Conservation (phyloP, 2,797 vertebrate species). For the Chaenodraco wilsoni region DNA sequence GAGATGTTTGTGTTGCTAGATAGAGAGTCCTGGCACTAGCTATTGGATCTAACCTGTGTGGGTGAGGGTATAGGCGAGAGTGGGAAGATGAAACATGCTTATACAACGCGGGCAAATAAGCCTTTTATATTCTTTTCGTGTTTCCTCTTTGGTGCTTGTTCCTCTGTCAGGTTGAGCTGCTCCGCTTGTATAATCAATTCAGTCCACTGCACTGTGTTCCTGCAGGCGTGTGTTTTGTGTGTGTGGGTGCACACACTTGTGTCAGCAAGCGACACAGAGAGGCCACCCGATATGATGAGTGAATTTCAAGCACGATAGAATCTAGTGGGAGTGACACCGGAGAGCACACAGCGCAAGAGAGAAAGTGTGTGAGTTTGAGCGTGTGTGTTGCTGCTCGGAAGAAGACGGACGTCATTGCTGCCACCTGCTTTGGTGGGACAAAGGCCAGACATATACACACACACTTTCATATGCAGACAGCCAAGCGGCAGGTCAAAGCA, state of each 20-base stretch:
- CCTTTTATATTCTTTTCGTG: constrained; percentile 69
- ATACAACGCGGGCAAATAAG: constrained; percentile 74
- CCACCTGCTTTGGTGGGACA: constrained; percentile 82
- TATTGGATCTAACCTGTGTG: constrained; percentile 78
- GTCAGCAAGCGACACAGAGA: constrained; percentile 59
- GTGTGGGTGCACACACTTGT: constrained; percentile 53
- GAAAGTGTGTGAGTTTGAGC: constrained; percentile 27
- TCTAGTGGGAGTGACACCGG: constrained; percentile 67
- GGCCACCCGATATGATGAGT: constrained; percentile 75
- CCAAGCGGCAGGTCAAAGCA: constrained; percentile 71
- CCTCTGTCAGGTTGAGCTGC: constrained; percentile 68
- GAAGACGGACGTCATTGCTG: constrained; percentile 75
- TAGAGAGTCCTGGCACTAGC: constrained; percentile 69
- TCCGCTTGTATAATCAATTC: constrained; percentile 72
- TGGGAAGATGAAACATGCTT: constrained; percentile 80
- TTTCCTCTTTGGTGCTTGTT: constrained; percentile 70
- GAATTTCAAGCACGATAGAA: constrained; percentile 68
- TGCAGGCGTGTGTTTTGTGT: constrained; percentile 16
- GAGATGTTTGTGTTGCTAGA: constrained; percentile 75
- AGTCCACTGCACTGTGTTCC: constrained; percentile 47
- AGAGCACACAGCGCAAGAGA: constrained; percentile 42
- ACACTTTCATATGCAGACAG: constrained; percentile 68
- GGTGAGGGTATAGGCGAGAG: constrained; percentile 71
- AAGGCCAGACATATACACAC: constrained; percentile 60
- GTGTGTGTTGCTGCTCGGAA: constrained; percentile 58